Evolutionary conservation across 92 coral and sea anemone species (phyloP).

Genomic region (Siderastrea siderea): DNA sequence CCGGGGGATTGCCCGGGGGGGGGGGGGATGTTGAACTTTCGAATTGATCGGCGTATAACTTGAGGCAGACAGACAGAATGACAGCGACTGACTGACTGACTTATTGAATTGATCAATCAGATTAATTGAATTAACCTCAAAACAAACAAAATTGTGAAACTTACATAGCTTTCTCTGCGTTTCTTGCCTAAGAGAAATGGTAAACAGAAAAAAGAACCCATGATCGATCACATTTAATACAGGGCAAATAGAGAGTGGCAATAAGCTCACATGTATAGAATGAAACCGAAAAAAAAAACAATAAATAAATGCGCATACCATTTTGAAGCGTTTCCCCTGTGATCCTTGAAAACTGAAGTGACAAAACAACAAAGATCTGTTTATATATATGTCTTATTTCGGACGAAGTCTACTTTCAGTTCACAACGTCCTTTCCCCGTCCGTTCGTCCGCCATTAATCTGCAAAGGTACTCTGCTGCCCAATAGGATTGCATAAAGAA

Average conservation of each 20-base stretch:
- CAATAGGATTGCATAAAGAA: neutral
- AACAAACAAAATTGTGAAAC: conserved; percentile 20
- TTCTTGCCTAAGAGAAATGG: conserved; percentile 86
- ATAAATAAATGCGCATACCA: conserved; percentile 41
- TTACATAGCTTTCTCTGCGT: conserved; percentile 99
- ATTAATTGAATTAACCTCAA: no score
- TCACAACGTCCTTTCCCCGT: neutral
- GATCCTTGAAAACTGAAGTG: neutral
- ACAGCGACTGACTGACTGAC: neutral
- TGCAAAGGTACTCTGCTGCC: conserved; percentile 52
- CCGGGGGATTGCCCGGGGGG: neutral
- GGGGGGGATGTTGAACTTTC: neutral
- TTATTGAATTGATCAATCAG: no score
- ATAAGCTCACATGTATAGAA: neutral
- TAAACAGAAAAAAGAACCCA: neutral
- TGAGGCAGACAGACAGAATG: neutral
- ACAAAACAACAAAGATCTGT: conserved; percentile 14
- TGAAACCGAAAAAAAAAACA: neutral
- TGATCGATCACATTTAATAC: neutral
- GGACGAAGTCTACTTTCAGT: no score
- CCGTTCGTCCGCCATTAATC: conserved; percentile 57
- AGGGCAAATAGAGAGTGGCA: no score
- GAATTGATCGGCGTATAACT: neutral
- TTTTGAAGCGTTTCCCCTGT: conserved; percentile 32
- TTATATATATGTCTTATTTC: neutral